Conservation (phyloP, 2,797 vertebrate genomes). For the Salmo trutta region DNA sequence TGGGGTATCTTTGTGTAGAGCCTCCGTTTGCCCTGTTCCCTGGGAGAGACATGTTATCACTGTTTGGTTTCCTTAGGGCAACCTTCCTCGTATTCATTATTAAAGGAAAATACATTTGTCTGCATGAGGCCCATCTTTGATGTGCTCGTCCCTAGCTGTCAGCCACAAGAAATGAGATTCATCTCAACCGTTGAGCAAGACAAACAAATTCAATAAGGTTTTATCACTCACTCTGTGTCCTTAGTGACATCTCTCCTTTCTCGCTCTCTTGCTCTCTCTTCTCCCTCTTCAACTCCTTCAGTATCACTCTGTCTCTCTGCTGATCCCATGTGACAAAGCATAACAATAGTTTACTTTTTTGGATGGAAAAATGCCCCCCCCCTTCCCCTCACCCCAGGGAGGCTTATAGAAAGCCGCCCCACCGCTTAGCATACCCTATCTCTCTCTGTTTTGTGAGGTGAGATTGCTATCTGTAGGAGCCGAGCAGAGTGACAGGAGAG, state of each 20-base stretch:
- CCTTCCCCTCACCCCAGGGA: slow-evolving; percentile 24
- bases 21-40: not conserved
- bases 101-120: slow-evolving; percentile 62
- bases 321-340: slow-evolving; percentile 31
- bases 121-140: slow-evolving; percentile 51
- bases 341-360: slow-evolving; percentile 50
- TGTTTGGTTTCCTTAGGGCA: slow-evolving; percentile 33
- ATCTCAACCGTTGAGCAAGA: slow-evolving; percentile 68
- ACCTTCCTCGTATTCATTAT: slow-evolving; percentile 59
- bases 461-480: slow-evolving; percentile 22
- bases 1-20: not conserved
- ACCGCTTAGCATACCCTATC: slow-evolving; percentile 30
- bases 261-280: not conserved
- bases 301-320: slow-evolving; percentile 28
- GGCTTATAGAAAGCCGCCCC: slow-evolving; percentile 21
- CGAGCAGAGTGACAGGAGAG: slow-evolving; percentile 37
- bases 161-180: slow-evolving; percentile 74
- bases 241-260: slow-evolving; percentile 49
- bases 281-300: not conserved
- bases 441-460: slow-evolving; percentile 31
- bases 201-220: slow-evolving; percentile 79
- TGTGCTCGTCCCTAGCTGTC: slow-evolving; percentile 64
- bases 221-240: slow-evolving; percentile 71
- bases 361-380: slow-evolving; percentile 30
- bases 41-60: not conserved